A percentile compares a stretch with the other conserved stretches of the same genome.
phyloP scores from a whole-genome alignment of 2,888 invertebrate genomes.

The Nomada lathburiana region DNA sequence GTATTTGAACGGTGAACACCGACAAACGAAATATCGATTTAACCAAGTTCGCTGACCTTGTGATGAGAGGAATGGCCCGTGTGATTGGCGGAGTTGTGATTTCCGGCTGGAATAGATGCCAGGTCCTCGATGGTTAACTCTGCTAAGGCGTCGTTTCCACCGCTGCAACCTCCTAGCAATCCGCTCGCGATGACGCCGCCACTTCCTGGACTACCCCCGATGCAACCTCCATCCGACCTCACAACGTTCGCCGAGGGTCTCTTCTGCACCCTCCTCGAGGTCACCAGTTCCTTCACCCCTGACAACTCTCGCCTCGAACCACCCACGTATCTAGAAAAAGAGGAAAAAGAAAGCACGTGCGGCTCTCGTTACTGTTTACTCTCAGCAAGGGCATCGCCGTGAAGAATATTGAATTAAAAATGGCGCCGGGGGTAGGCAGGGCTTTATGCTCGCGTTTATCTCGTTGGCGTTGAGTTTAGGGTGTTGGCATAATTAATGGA shows the following conservation, averaged over 20 bases:
- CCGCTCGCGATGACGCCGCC: conserved; percentile 69
- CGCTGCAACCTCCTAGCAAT: conserved; percentile 80
- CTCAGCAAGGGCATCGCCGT: background rate
- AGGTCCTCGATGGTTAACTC: conserved; percentile 83
- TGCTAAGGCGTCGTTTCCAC: conserved; percentile 82
- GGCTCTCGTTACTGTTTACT: conserved; percentile 34
- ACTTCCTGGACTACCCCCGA: conserved; percentile 67
- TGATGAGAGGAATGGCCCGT: conserved; percentile 82
- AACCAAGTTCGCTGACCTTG: conserved; percentile 76
- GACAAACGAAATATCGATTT: conserved; percentile 59
- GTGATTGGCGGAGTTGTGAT: conserved; percentile 80
- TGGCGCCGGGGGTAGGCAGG: background rate
- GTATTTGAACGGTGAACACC: too few species aligned
- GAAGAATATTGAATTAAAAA: conserved; percentile 20
- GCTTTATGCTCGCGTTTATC: background rate
- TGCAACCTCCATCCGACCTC: conserved; percentile 78
- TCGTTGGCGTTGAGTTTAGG: background rate
- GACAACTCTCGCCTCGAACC: conserved; percentile 80
- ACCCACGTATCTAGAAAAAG: conserved; percentile 75
- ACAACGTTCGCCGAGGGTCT: conserved; percentile 76
- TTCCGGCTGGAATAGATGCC: conserved; percentile 82
- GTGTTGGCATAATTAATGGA: background rate
- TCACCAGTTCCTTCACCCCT: conserved; percentile 80
- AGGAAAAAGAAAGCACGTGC: conserved; percentile 2
- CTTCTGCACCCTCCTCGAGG: conserved; percentile 79